Base-by-base conservation (phyloP, 2,888 invertebrate genomes). In the Dendrolimus houi region DNA sequence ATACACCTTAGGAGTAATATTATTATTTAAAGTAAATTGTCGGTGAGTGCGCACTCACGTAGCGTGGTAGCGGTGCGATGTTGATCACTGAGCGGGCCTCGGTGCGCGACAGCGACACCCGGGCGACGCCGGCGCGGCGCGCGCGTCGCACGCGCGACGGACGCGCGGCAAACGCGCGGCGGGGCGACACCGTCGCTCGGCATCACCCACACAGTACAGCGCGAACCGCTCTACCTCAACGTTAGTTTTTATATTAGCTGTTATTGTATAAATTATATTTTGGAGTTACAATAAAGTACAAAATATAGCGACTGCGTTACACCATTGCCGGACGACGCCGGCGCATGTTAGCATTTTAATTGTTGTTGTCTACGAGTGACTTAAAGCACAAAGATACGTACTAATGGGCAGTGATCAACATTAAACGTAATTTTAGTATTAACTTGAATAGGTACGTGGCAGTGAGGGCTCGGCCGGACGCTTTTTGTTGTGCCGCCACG, bases 391-490 rank as follows among this genome's bases (percentile, higher is more conserved):
- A 89, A 89, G 79, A 89, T 89, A 89, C 89, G 88, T 89, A 90
- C 88, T 85, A 85, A 84, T 87, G 88, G 89, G 89, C 89, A 89
- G 89, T 90, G 89, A 90, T 90, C 89, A 90, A 90, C 89, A 90
- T 89, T 87, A 81, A 87, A 82, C 83, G 87, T 88, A 88, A 89
- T 81, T 79, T 85, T 87, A 89, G 88, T 81, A 81, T 83, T 85
- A 88, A 86, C 85, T 86, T 83, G 85, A 84, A 85, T 87, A 87
- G 86, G 80, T 83, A 81, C 70, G 83, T 81, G 79, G 79, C 74
- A 76, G 75, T 70, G 76, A 71, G 64, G 77, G 85, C 83, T 78
- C 83, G 85, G 86, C 71, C 77, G 66, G 77, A 70, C 81, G 75
- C 74, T 76, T 81, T 81, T 78, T 77, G 86, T 86, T 85, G 84